phyloP scores from a whole-genome alignment of 92 coral and sea anemone species.

The Porites lobata region DNA sequence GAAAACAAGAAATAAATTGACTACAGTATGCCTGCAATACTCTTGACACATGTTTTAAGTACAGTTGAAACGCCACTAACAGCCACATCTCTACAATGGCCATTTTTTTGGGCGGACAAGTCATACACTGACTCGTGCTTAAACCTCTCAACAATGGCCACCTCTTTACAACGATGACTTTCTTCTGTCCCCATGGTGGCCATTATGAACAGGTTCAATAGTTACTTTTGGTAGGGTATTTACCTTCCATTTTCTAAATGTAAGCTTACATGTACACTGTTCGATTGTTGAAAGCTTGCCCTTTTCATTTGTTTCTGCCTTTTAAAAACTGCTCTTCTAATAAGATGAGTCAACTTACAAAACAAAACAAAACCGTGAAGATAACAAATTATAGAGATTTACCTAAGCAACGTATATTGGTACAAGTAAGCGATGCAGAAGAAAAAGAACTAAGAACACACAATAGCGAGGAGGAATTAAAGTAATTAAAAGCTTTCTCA shows the following conservation, averaged over 20 bases:
- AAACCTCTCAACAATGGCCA: no score
- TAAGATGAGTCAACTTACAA: not conserved
- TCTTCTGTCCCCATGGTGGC: no score
- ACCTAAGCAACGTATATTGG: not conserved
- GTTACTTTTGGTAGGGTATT: not conserved
- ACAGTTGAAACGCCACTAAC: no score
- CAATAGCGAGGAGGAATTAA: not conserved
- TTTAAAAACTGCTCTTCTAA: not conserved
- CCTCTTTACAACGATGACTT: no score
- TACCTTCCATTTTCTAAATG: slow-evolving; percentile 4
- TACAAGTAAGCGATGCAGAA: not conserved
- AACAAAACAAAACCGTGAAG: not conserved
- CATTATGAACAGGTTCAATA: no score
- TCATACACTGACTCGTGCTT: no score
- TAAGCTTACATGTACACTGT: not conserved
- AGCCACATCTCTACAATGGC: no score
- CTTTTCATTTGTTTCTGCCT: not conserved
- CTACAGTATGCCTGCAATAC: no score
- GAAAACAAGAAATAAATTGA: no score
- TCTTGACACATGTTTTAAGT: no score
- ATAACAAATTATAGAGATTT: not conserved
- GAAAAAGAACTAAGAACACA: not conserved
- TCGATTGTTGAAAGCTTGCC: not conserved
- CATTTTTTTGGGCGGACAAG: no score
- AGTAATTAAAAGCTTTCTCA: not conserved